Percentiles rank a stretch among this genome's conserved stretches.
phyloP scores from a whole-genome alignment of 2,797 vertebrate genomes.

The Carduelis carduelis region DNA sequence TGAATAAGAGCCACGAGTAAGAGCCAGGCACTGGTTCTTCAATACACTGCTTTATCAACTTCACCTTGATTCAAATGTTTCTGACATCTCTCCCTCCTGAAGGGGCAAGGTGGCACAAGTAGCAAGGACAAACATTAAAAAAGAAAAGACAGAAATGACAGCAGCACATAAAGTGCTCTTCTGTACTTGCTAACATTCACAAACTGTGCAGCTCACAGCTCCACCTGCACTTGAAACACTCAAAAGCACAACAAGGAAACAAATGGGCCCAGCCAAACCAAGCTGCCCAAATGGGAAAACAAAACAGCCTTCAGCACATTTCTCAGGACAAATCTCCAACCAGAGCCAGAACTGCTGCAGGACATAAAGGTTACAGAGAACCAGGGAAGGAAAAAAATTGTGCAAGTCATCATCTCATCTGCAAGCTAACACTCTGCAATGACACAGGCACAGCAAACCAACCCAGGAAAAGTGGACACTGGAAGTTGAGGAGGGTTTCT shows the following conservation, averaged over 20 bases:
- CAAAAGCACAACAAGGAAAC: neutral
- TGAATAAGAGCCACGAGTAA: conserved; percentile 38
- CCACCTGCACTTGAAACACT: neutral
- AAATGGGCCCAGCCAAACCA: neutral
- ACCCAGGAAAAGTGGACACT: neutral
- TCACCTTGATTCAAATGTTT: conserved; percentile 7
- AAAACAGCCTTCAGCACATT: neutral
- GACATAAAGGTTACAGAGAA: neutral
- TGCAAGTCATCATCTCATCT: conserved; percentile 47
- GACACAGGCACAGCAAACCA: neutral
- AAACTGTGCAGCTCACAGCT: neutral
- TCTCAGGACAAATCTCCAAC: neutral
- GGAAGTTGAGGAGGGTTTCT: neutral
- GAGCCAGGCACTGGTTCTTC: conserved; percentile 49
- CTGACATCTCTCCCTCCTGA: neutral
- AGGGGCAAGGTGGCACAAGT: neutral
- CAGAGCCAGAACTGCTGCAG: neutral
- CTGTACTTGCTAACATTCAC: neutral
- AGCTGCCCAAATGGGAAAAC: neutral
- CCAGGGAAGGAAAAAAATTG: neutral
- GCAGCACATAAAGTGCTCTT: neutral
- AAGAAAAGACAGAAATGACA: neutral
- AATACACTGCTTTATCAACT: neutral
- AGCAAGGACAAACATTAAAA: neutral
- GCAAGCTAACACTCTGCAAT: conserved; percentile 11